These are phyloP conservation scores for Campoplex capitator DNA, from an alignment of 2,888 invertebrate species.

Conservation along the genomic window DNA sequence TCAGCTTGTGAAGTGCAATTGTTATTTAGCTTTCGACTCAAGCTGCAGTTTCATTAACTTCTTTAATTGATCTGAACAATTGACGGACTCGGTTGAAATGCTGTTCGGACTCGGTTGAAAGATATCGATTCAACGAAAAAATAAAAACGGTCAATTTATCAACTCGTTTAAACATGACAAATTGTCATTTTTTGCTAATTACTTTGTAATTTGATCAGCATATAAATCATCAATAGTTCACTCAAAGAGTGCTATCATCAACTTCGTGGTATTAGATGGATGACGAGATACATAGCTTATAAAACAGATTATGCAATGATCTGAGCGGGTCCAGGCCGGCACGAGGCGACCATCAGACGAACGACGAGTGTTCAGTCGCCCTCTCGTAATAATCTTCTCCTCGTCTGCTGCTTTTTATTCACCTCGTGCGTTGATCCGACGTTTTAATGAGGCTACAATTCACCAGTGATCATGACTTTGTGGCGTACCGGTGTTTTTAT, in stretches of 20 bases:
- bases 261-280: not conserved
- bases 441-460: slow-evolving; percentile 46
- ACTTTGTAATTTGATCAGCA: not conserved
- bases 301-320: slow-evolving; percentile 66
- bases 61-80: not conserved
- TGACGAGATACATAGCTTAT: slow-evolving; percentile 31
- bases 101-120: not conserved
- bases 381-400: slow-evolving; percentile 33
- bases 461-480: slow-evolving; percentile 28
- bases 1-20: slow-evolving; percentile 5
- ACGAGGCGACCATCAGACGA: slow-evolving; percentile 62
- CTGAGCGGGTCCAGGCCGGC: slow-evolving; percentile 49
- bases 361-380: slow-evolving; percentile 26
- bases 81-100: not conserved
- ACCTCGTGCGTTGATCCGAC: slow-evolving; percentile 55
- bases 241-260: not conserved
- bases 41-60: slow-evolving; percentile 3
- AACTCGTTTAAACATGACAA: not conserved
- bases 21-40: not conserved
- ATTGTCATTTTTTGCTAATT: not conserved
- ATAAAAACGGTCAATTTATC: not conserved
- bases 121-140: not conserved
- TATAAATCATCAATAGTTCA: not conserved
- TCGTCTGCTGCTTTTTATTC: slow-evolving; percentile 49
- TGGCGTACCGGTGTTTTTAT: slow-evolving; percentile 7